Base-by-base conservation (phyloP, 2,888 invertebrate species). In the Aquatica leii region DNA sequence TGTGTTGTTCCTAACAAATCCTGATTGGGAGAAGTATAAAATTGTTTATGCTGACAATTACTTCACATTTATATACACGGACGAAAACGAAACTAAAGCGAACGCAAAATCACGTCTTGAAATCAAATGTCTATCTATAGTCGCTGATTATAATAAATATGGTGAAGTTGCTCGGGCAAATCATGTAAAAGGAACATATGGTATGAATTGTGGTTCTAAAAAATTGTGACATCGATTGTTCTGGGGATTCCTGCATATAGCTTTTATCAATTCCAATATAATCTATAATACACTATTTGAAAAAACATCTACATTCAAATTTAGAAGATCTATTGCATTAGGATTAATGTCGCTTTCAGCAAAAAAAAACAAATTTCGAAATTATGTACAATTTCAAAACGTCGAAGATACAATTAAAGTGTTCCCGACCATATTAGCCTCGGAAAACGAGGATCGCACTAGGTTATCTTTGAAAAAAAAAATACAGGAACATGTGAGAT, bases 91-190 rank as follows among this genome's bases (percentile, higher is more conserved):
- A 12, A 21, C 35, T 52, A 15, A 52, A 52, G 35, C 6, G 52
- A 17, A 52, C 52, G 12, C 34, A 52, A 41, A 54, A 54, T 12
- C 37, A 4, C 6, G 54, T 11, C 15, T 17, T 8, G 54, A 54
- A 6, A 20, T 54, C 2, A 54, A 18, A 37, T 68, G 66, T 34
- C 67, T 65, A 17, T 12, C 48, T 41, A 57, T 65, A 34, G 63
- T 70, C 0, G 55, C 51, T 17, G 69, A 66, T 55, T 71, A 69
- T 58, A 68, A 66, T 37, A 46, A 34, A 9, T 9, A 31, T 31
- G 31, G 9, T 4, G 31, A 9, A 20, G 69, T 69, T 3, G 69
- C 65, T 55, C 46, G 55, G 15, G 40, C 40, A 6, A n/a, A 12
- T 31, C 9, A 31, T 6, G 5, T 31, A 9, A 31, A 9, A 31